These are phyloP conservation scores for Patiria pectinifera DNA, from an alignment of 53 echinoderm and acorn worm species.

Conservation along the genomic window DNA sequence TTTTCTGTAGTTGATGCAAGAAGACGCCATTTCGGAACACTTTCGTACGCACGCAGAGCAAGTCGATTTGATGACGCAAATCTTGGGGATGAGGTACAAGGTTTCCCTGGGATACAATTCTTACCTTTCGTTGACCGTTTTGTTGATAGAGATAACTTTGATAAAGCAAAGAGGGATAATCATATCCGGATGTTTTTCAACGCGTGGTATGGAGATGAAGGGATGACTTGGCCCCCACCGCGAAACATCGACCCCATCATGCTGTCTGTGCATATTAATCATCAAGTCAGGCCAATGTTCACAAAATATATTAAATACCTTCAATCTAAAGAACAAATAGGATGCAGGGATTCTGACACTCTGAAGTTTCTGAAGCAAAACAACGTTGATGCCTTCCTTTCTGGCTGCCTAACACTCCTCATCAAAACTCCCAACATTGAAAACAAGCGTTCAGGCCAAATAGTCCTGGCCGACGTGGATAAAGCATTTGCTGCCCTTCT, in stretches of 20 bases:
- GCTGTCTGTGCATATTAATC: neutral
- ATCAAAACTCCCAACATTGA: neutral
- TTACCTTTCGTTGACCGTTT: slow-evolving; percentile 30
- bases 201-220: neutral
- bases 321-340: neutral
- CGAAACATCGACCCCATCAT: slow-evolving; percentile 11
- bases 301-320: neutral
- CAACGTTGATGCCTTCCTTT: slow-evolving; percentile 4
- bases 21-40: neutral
- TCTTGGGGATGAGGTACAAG: slow-evolving; percentile 34
- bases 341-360: slow-evolving; percentile 13
- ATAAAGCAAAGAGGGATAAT: neutral
- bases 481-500: neutral
- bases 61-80: neutral
- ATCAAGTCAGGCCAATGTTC: neutral
- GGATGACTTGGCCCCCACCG: slow-evolving; percentile 7
- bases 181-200: slow-evolving; percentile 9
- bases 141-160: neutral
- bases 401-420: slow-evolving; percentile 28
- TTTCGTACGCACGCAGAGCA: neutral
- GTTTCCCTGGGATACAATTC: slow-evolving; percentile 10
- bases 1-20: neutral
- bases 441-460: neutral
- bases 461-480: neutral
- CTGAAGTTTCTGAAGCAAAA: neutral